These are phyloP conservation scores for Anoplius nigerrimus DNA, from an alignment of 2,888 invertebrate genomes.

Conservation along the genomic window DNA sequence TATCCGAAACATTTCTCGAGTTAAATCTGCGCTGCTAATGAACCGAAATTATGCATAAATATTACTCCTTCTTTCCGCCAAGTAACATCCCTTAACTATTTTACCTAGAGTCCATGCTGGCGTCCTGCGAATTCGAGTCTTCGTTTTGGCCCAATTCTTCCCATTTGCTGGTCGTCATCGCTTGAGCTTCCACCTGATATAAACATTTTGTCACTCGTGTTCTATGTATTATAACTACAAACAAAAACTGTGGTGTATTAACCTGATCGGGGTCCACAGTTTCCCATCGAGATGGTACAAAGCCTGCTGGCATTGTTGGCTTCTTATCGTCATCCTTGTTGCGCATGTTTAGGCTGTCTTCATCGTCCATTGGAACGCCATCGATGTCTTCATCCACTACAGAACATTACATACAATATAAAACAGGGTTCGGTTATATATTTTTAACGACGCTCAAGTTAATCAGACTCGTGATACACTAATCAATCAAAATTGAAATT, in stretches of 20 bases:
- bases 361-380: slow-evolving; percentile 81
- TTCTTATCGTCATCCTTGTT: slow-evolving; percentile 69
- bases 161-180: slow-evolving; percentile 93
- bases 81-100: neutral
- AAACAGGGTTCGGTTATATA: neutral
- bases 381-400: slow-evolving; percentile 86
- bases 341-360: slow-evolving; percentile 57
- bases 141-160: slow-evolving; percentile 82
- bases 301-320: slow-evolving; percentile 79
- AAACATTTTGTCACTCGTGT: neutral
- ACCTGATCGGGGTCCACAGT: slow-evolving; percentile 91
- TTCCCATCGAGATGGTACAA: slow-evolving; percentile 97
- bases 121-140: slow-evolving; percentile 73
- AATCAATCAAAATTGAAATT: slow-evolving; percentile 11
- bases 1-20: slow-evolving; percentile 5
- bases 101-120: slow-evolving; percentile 74
- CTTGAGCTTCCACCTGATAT: slow-evolving; percentile 82
- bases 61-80: neutral
- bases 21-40: slow-evolving; percentile 3
- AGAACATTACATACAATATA: slow-evolving; percentile 4
- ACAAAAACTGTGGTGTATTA: slow-evolving; percentile 11
- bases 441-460: neutral
- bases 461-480: no score
- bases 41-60: slow-evolving; percentile 1
- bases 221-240: neutral